Percentiles rank a stretch among this genome's conserved stretches.
These are phyloP conservation scores for Thereva nobilitata DNA, from an alignment of 2,888 invertebrate genomes.

Conservation along the genomic window DNA sequence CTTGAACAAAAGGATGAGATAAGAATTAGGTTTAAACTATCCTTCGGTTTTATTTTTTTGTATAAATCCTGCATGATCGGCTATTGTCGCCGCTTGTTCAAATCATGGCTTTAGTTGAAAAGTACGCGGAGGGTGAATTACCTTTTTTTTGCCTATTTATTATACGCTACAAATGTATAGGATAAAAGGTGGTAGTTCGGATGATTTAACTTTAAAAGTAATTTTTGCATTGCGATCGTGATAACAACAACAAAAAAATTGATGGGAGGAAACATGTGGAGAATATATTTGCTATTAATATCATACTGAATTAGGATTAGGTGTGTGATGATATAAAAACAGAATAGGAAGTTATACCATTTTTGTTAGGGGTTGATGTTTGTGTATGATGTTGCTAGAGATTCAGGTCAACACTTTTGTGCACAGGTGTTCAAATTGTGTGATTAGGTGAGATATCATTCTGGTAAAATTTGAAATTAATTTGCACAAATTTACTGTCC, in stretches of 20 bases:
- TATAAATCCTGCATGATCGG: background rate
- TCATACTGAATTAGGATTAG: constrained; percentile 5
- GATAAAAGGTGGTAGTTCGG: constrained; percentile 19
- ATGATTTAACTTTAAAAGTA: constrained; percentile 16
- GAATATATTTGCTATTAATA: background rate
- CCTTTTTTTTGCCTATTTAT: background rate
- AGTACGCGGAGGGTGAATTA: constrained; percentile 10
- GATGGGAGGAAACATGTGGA: background rate
- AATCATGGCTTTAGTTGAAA: constrained; percentile 12
- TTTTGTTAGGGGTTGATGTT: no score
- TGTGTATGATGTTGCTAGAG: no score
- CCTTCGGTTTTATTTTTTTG: constrained; percentile 24
- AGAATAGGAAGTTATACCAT: no score
- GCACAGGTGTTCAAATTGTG: no score
- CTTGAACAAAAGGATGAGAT: constrained; percentile 31
- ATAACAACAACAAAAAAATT: background rate
- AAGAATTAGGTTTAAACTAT: constrained; percentile 36
- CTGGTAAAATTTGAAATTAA: no score
- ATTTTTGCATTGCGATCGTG: background rate
- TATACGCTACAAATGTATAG: background rate
- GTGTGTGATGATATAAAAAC: no score
- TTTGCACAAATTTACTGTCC: no score
- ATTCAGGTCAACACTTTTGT: no score
- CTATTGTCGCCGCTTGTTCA: constrained; percentile 21
- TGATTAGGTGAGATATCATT: no score